These are phyloP conservation scores for Calyptommatus sinebrachiatus DNA, from an alignment of 2,113 vertebrate species.

Conservation along the genomic window DNA sequence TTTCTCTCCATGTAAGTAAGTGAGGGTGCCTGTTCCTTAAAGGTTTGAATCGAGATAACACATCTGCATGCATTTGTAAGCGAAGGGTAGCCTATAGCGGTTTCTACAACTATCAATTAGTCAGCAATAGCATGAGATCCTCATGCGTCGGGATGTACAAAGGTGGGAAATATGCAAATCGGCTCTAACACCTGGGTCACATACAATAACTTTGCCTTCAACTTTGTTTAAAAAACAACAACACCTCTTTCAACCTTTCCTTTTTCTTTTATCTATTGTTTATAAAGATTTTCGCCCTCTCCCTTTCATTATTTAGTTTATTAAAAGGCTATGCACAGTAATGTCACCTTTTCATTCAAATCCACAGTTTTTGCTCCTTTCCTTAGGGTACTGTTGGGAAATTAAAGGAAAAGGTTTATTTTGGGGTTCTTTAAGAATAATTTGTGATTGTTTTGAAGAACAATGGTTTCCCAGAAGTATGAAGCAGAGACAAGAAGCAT, in stretches of 20 bases:
- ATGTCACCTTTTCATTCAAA: conserved; percentile 44
- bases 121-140: conserved; percentile 69
- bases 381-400: conserved; percentile 43
- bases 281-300: conserved; percentile 1
- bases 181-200: conserved; percentile 63
- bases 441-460: conserved; percentile 30
- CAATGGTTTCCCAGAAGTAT: conserved; percentile 6
- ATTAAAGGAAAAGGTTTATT: conserved; percentile 44
- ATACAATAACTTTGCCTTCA: conserved; percentile 63
- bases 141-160: conserved; percentile 66
- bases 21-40: conserved; percentile 61
- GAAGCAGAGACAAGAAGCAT: conserved; percentile 39
- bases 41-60: conserved; percentile 66
- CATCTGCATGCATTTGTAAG: conserved; percentile 69
- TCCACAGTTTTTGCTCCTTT: conserved; percentile 29
- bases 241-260: conserved; percentile 48
- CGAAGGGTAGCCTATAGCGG: conserved; percentile 65
- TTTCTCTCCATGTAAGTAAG: conserved; percentile 69
- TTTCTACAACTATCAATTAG: conserved; percentile 74
- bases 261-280: background rate
- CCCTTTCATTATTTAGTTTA: conserved; percentile 39
- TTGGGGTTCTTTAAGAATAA: conserved; percentile 34
- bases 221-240: conserved; percentile 56
- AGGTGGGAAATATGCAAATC: conserved; percentile 68
- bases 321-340: conserved; percentile 54